phyloP scores from a whole-genome alignment of 1,140 invertebrate genomes.

The Euwallacea similis region DNA sequence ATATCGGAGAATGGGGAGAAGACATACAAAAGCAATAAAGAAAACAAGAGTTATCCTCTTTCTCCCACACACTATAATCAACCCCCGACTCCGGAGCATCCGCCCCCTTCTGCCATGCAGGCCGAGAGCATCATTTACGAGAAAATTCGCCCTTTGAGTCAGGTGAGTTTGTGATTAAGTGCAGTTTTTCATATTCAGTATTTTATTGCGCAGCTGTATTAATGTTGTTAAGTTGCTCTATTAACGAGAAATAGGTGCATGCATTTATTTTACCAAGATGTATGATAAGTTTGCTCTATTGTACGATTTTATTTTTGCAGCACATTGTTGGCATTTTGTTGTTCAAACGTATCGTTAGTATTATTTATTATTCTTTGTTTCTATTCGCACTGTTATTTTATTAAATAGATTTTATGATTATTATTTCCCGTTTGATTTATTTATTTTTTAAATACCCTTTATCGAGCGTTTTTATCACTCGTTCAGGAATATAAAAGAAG shows the following conservation, averaged over 20 bases:
- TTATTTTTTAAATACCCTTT: constrained; percentile 9
- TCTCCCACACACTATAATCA: constrained; percentile 89
- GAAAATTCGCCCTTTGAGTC: constrained; percentile 84
- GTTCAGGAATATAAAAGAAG: constrained; percentile 74
- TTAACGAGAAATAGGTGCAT: neutral
- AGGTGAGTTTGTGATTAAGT: constrained; percentile 62
- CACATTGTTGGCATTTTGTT: constrained; percentile 31
- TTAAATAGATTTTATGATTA: constrained; percentile 30
- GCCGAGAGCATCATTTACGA: constrained; percentile 88
- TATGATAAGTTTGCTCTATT: neutral
- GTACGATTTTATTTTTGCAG: constrained; percentile 21
- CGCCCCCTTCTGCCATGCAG: constrained; percentile 87
- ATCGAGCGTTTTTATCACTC: neutral
- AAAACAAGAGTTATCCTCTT: constrained; percentile 58
- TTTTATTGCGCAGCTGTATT: neutral
- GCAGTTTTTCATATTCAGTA: constrained; percentile 16
- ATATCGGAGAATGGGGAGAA: constrained; percentile 45
- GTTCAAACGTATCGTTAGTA: constrained; percentile 15
- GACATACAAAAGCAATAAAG: constrained; percentile 34
- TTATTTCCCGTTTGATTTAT: constrained; percentile 26
- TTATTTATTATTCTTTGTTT: neutral
- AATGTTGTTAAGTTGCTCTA: neutral
- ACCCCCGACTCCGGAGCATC: constrained; percentile 91
- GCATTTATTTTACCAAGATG: neutral
- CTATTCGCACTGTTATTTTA: constrained; percentile 15